Conservation (phyloP, 2,888 invertebrate genomes). For the Rhorus exstirpatorius region DNA sequence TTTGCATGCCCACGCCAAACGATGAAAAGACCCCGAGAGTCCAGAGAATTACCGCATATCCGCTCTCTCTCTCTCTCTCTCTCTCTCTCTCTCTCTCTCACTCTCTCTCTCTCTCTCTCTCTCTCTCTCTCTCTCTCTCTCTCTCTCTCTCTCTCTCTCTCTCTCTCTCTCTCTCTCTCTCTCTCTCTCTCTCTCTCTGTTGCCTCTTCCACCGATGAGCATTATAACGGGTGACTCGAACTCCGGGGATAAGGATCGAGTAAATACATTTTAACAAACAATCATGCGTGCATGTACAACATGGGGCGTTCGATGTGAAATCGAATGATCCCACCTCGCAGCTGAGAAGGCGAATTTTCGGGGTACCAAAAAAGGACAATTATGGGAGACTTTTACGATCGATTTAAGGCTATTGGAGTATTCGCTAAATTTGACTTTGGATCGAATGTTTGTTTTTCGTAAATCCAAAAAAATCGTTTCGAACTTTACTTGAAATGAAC, state of each 20-base stretch:
- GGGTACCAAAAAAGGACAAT: background rate
- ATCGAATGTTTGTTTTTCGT: no score
- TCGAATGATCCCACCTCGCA: no score
- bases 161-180: slow-evolving; percentile 30
- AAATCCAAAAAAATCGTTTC: no score
- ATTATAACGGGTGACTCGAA: slow-evolving; percentile 69
- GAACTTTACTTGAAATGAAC: no score
- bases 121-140: slow-evolving; percentile 23
- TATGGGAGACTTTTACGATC: no score
- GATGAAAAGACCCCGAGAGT: slow-evolving; percentile 36
- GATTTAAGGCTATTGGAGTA: no score
- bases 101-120: slow-evolving; percentile 16
- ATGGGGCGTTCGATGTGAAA: background rate
- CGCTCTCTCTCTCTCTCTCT: slow-evolving; percentile 33
- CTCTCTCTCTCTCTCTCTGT: background rate
- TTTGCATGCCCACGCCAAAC: slow-evolving; percentile 80
- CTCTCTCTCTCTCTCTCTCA: slow-evolving; percentile 2
- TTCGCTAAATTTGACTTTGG: no score
- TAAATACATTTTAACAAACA: slow-evolving; percentile 38
- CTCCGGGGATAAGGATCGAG: slow-evolving; percentile 57
- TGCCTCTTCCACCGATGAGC: no score
- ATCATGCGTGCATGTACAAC: background rate
- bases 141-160: background rate
- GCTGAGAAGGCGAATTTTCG: no score
- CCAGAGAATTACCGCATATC: slow-evolving; percentile 52